Base-by-base conservation (phyloP, 2,113 vertebrate species). In the Percopsis transmontana region DNA sequence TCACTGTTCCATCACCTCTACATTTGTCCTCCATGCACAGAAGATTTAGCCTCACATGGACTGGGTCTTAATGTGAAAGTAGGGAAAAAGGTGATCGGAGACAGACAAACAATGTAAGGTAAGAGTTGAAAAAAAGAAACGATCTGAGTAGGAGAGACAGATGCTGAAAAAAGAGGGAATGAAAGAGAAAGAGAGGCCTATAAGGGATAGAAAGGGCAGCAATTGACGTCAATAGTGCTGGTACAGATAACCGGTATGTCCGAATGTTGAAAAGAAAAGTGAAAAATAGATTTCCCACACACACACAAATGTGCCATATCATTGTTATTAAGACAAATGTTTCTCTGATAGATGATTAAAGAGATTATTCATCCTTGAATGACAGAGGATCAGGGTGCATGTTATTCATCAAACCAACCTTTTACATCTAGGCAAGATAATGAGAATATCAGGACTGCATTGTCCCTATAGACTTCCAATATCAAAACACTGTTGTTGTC, bases 361-460 rank as follows among this genome's bases (percentile, higher is more conserved):
- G 67, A 58, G 61, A 65, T 18, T 23, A 18, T 45, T 10, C 3
- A 41, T 70, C 76, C 48, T 40, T 54, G 66, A 72, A 54, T 50
- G 58, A 72, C 64, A 67, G 40, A 58, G 20, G 58, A 27, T 57
- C 12, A 62, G 33, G 56, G 66, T 24, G 45, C 62, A 51, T 0
- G 27, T 51, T 66, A 13, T 45, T 39, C 70, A 61, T 52, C 60
- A 40, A 52, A 58, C 70, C 74, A 71, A 19, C 52, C 55, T 66
- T 47, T 61, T 18, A 38, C 52, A 70, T 65, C 65, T 50, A 14
- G n/a, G 55, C 54, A 24, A 48, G 63, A 80, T 82, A 76, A 85
- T 81, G 63, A 86, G 65, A 27, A 41, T 58, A 66, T 82, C 60
- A 76, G 38, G 60, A 27, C 51, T 52, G 24, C 27, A 56, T 65